Conservation (phyloP, 1,140 invertebrate species). For the Micrasema longulum region DNA sequence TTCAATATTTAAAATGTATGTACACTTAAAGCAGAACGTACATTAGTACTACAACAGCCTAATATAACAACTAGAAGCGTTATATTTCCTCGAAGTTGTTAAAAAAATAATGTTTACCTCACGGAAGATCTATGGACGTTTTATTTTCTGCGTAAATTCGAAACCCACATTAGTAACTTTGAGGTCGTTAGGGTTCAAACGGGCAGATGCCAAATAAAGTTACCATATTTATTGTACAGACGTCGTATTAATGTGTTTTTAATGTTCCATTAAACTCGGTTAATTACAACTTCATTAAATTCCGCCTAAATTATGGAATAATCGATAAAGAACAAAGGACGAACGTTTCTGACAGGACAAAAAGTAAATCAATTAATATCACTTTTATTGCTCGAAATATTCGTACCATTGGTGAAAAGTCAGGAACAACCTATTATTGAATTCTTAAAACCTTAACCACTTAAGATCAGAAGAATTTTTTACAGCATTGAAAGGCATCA, state of each 20-base stretch:
- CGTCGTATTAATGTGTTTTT: slow-evolving; percentile 32
- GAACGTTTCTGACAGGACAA: background rate
- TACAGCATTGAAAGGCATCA: too few species aligned
- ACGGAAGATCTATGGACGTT: slow-evolving; percentile 5
- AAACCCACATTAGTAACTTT: slow-evolving; percentile 11
- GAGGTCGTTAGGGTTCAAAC: slow-evolving; percentile 21
- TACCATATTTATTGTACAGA: slow-evolving; percentile 25
- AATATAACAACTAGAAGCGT: too few species aligned
- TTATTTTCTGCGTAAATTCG: slow-evolving; percentile 16
- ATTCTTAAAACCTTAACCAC: too few species aligned
- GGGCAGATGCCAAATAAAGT: slow-evolving; percentile 31
- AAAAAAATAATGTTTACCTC: too few species aligned
- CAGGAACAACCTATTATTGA: too few species aligned
- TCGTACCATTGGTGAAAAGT: too few species aligned
- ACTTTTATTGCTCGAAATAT: slow-evolving; percentile 16
- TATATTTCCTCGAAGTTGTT: too few species aligned
- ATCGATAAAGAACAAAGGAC: slow-evolving; percentile 17
- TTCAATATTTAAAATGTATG: too few species aligned
- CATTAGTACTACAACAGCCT: too few species aligned
- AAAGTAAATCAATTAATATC: slow-evolving; percentile 28
- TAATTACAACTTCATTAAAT: slow-evolving; percentile 27
- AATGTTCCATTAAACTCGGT: slow-evolving; percentile 13
- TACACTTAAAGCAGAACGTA: too few species aligned
- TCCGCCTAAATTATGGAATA: slow-evolving; percentile 14
- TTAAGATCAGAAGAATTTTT: too few species aligned